Evolutionary conservation across 2,797 vertebrate genomes (phyloP).

Genomic region (Anableps anableps): DNA sequence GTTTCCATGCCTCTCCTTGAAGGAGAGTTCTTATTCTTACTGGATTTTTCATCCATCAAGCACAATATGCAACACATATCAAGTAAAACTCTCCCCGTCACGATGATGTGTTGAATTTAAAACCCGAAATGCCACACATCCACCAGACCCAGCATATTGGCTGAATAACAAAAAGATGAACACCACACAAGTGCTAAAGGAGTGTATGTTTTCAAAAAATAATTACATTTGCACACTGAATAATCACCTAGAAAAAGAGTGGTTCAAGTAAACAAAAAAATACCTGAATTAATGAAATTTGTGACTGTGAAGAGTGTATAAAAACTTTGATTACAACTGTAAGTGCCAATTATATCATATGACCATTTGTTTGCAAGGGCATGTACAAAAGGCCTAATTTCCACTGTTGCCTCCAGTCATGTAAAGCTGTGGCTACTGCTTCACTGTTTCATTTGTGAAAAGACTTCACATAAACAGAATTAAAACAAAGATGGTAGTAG

Average conservation of each 20-base stretch:
- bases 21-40: too few relatives aligned
- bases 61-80: background rate
- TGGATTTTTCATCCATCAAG: too few relatives aligned
- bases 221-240: background rate
- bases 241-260: background rate
- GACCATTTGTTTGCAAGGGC: too few relatives aligned
- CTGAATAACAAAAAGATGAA: background rate
- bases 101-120: background rate
- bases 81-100: background rate
- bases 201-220: background rate
- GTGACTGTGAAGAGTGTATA: background rate
- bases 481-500: background rate
- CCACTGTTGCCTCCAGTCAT: background rate
- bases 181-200: background rate
- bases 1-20: too few relatives aligned
- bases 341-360: background rate
- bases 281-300: background rate
- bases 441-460: constrained; percentile 1
- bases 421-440: background rate
- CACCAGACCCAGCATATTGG: background rate
- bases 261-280: background rate
- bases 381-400: background rate
- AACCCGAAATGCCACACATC: background rate
- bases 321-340: background rate
- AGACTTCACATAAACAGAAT: background rate